Conservation (phyloP, 2,888 invertebrate genomes). For the Rhagonycha lutea region DNA sequence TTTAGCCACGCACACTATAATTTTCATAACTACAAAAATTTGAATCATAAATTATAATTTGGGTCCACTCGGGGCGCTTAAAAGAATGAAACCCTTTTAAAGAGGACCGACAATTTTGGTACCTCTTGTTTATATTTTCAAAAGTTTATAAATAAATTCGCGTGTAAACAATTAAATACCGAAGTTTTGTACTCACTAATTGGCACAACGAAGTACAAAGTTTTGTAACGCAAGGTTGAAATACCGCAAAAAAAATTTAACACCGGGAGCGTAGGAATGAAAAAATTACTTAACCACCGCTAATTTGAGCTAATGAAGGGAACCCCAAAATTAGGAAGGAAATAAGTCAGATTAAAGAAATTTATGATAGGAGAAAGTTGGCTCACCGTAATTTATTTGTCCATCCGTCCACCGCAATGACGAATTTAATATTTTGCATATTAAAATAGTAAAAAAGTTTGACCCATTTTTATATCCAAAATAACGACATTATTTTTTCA, state of each 20-base stretch:
- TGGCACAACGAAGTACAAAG: background rate
- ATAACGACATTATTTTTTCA: no score
- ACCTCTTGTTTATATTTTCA: background rate
- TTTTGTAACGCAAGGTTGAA: background rate
- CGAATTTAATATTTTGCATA: background rate
- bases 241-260: background rate
- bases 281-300: background rate
- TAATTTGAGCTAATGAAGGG: background rate
- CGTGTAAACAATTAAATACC: background rate
- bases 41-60: conserved; percentile 35
- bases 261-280: background rate
- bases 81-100: conserved; percentile 12
- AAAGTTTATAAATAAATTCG: background rate
- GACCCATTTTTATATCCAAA: background rate
- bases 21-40: conserved; percentile 36
- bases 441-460: background rate
- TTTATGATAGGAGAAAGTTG: background rate
- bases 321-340: background rate
- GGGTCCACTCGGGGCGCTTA: conserved; percentile 24
- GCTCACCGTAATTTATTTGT: background rate
- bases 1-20: conserved; percentile 28
- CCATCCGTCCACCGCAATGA: background rate
- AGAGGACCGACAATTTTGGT: background rate
- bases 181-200: background rate
- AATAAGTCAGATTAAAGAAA: background rate